phyloP scores from a whole-genome alignment of 64 coral and sea anemone species.

The Dendrophyllia cribrosa region DNA sequence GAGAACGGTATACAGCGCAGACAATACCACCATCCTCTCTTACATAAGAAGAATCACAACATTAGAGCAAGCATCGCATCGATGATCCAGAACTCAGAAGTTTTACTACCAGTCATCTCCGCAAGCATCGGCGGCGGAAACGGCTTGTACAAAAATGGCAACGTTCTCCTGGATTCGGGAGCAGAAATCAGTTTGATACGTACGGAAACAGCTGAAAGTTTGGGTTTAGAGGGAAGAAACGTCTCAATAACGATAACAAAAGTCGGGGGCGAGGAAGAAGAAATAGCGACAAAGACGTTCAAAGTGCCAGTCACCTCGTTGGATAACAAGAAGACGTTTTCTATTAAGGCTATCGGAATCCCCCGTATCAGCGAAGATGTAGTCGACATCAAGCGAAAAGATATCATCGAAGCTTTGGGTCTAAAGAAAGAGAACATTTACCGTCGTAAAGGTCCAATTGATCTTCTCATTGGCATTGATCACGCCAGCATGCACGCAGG shows the following conservation, averaged over 20 bases:
- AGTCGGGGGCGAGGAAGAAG: constrained; percentile 60
- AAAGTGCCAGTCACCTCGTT: constrained; percentile 60
- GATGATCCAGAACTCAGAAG: neutral
- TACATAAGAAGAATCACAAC: constrained; percentile 43
- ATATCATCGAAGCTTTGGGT: neutral
- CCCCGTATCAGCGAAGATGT: neutral
- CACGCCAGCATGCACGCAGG: neutral
- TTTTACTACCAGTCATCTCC: constrained; percentile 40
- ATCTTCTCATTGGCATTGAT: constrained; percentile 43
- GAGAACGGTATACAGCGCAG: constrained; percentile 18
- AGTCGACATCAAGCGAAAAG: neutral
- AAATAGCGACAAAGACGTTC: constrained; percentile 58
- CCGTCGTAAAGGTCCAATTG: constrained; percentile 10
- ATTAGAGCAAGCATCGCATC: neutral
- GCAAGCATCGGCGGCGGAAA: constrained; percentile 18
- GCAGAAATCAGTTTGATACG: constrained; percentile 59
- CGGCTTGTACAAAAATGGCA: constrained; percentile 48
- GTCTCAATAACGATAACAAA: constrained; percentile 46
- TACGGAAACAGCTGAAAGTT: constrained; percentile 25
- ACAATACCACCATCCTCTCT: constrained; percentile 32
- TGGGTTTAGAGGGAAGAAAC: constrained; percentile 43
- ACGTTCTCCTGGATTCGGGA: constrained; percentile 65
- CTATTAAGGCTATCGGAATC: neutral
- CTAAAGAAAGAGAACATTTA: neutral
- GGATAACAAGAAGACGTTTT: neutral